Base-by-base conservation (phyloP, 1,140 invertebrate genomes). In the Hermetia illucens region DNA sequence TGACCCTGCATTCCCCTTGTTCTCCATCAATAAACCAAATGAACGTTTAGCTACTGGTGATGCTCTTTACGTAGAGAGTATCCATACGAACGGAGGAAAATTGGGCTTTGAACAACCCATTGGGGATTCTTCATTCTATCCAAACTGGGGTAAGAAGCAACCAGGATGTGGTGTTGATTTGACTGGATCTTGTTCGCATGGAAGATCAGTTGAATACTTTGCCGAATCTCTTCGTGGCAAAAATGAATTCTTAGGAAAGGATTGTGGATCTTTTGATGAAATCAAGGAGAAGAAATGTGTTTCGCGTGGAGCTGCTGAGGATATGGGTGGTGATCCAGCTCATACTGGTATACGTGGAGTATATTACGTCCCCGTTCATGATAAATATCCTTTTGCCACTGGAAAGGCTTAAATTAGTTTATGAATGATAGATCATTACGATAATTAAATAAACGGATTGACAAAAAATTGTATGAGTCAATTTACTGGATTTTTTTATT, bases 51-150 rank as follows among this genome's bases (percentile, higher is more conserved):
- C 71, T 41, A n/a, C 33, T 18, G 35, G 27, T 17, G 57, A 60
- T 50, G 58, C 53, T 39, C 34, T 24, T 18, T 58, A 59, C 32
- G 57, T 60, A 9, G 56, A 60, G 43, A 53, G 51, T 1, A 70
- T 77, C 32, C 74, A 77, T 44, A 72, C 74, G 8, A 65, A 73
- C 40, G 65, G 58, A 12, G 66, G 65, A 15, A 35, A 44, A 4
- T 47, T 71, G 9, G 70, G 70, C 3, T 65, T 69, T 46, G 19
- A 61, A n/a, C 61, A 65, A 41, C 57, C 61, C n/a, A 44, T 66
- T 2, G 68, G 69, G 27, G 55, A 62, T 39, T 55, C 58, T 16
- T 67, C 68, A 29, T 72, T 71, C 47, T 71, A 65, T 41, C 66
- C 67, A 8, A 70, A 71, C 38, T 58, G 62, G 9, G 69, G 69